These are phyloP conservation scores for Tauraco erythrolophus DNA, from an alignment of 2,113 vertebrate genomes.

Conservation along the genomic window DNA sequence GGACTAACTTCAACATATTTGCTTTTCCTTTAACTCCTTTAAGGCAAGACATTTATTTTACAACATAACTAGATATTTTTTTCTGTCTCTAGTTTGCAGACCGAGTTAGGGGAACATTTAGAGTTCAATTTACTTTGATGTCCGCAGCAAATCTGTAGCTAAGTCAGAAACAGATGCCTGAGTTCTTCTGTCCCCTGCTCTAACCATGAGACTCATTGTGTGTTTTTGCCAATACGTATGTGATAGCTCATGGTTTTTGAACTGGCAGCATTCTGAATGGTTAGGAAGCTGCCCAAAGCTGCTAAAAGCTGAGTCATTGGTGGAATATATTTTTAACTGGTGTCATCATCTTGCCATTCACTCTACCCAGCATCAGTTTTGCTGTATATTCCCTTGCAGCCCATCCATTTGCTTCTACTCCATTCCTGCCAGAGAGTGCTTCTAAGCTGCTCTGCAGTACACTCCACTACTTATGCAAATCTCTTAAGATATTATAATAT, in stretches of 20 bases:
- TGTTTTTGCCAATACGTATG: not conserved
- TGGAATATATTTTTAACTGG: slow-evolving; percentile 13
- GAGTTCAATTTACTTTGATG: not conserved
- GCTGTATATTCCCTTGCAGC: not conserved
- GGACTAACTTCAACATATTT: not conserved
- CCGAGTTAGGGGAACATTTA: not conserved
- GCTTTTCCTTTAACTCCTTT: slow-evolving; percentile 9
- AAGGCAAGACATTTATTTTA: not conserved
- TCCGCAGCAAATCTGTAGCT: not conserved
- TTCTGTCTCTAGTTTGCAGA: not conserved
- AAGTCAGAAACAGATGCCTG: not conserved
- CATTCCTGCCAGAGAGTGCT: not conserved
- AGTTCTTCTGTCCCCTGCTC: not conserved
- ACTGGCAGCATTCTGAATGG: not conserved
- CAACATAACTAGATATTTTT: not conserved
- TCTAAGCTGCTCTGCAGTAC: not conserved
- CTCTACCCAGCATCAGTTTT: not conserved
- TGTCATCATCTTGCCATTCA: not conserved
- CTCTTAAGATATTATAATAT: not conserved
- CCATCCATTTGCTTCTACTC: not conserved
- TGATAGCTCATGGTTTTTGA: not conserved
- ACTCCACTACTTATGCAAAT: not conserved
- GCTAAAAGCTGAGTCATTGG: not conserved
- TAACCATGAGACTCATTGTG: not conserved
- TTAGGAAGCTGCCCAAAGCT: not conserved